Base-by-base conservation (phyloP, 2,888 invertebrate species). In the Pollenia labialis region DNA sequence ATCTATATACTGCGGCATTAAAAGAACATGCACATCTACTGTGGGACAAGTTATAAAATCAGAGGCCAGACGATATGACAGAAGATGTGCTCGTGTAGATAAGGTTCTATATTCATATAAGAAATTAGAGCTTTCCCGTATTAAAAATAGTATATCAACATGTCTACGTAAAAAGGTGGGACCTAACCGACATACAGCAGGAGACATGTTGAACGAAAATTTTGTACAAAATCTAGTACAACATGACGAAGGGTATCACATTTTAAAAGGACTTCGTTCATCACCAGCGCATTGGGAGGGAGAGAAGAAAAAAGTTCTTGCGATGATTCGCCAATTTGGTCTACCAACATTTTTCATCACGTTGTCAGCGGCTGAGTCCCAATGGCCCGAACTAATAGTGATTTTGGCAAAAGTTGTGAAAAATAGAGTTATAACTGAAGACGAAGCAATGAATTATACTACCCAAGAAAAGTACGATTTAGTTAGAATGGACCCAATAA, bases 231-330 rank as follows among this genome's bases (percentile, higher is more conserved):
- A 60, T 46, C 10, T 85, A 23, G 62, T 84, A n/a, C 80, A 80
- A 40, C 81, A 85, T n/a, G 69, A 85, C 64, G 85, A 87, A 40
- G 84, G 86, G 0, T 86, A 44, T 23, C 42, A 74, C 48, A 72
- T 77, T 23, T 42, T 85, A 23, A 81, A 87, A 48, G 81, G 81
- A 10, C 58, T 85, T 32, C 58, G 87, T 2, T 87, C 85, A 10
- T 88, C 87, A 40, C 75, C 88, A 11, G 87, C 86, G 56, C 87
- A 87, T 42, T 88, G 87, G 85, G 88, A 88, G 81, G 74, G 77
- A 58, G 85, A 88, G 12, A 80, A 86, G n/a, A 85, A 81, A 56
- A 80, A 81, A 56, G 83, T 83, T 4, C 16, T 83, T 9, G 81
- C 81, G 0, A 84, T 84, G 84, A 85, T 88, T 16, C 74, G 81